Percentiles rank a stretch among this genome's conserved stretches.
These are phyloP conservation scores for Zaprionus gabonicus DNA, from an alignment of 1,140 invertebrate genomes.

Conservation along the genomic window DNA sequence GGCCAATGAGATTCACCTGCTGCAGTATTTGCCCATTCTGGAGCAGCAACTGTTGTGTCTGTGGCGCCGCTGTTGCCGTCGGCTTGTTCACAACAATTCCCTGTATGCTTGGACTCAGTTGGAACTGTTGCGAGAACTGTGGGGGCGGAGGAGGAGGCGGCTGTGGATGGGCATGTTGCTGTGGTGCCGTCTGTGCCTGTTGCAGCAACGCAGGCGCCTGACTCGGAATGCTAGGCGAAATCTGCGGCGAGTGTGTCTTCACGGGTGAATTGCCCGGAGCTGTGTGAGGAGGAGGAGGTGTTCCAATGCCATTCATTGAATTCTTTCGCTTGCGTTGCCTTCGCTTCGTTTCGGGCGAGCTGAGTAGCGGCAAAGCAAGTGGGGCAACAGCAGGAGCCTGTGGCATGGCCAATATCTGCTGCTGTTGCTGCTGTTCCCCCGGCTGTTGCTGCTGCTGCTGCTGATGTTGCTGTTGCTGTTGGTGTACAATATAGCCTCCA, in stretches of 20 bases:
- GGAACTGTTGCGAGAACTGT: constrained; percentile 88
- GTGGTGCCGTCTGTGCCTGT: constrained; percentile 38
- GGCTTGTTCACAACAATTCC: constrained; percentile 86
- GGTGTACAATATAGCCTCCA: constrained; percentile 91
- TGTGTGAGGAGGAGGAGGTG: constrained; percentile 40
- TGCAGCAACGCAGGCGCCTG: constrained; percentile 75
- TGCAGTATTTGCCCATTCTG: constrained; percentile 86
- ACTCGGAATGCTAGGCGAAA: constrained; percentile 81
- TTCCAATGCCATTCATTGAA: constrained; percentile 58
- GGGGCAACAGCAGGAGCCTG: constrained; percentile 78
- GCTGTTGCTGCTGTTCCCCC: constrained; percentile 84
- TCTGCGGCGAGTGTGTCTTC: constrained; percentile 74
- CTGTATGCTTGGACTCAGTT: constrained; percentile 87
- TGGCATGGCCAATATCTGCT: constrained; percentile 87
- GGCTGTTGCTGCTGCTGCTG: constrained; percentile 85
- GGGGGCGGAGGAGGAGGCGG: constrained; percentile 62
- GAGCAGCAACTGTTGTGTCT: constrained; percentile 90
- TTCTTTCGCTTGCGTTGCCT: constrained; percentile 58
- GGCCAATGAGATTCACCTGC: constrained; percentile 92
- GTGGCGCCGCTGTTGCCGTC: constrained; percentile 87
- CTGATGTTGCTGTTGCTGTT: constrained; percentile 84
- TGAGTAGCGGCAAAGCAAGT: constrained; percentile 70
- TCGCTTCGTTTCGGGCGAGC: constrained; percentile 87
- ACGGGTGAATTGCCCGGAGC: constrained; percentile 43
- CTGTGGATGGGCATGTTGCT: constrained; percentile 23